Evolutionary conservation across 2,113 vertebrate genomes (phyloP).

Genomic region (Dinomys branickii): DNA sequence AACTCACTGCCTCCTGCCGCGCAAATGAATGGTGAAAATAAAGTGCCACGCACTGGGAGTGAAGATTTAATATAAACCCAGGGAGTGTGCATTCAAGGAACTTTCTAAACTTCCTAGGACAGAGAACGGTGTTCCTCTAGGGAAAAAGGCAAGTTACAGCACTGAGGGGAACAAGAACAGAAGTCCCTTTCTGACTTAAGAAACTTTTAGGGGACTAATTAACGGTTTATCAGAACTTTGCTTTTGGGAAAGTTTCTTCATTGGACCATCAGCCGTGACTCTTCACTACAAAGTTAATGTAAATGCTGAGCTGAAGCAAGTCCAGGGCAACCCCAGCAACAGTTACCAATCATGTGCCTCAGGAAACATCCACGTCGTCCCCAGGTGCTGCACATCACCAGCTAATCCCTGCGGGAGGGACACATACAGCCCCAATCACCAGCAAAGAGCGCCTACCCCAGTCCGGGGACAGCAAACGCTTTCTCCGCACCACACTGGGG

Average conservation of each 20-base stretch:
- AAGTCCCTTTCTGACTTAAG: background rate
- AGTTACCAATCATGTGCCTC: background rate
- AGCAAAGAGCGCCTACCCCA: conserved; percentile 47
- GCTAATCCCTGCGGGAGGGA: conserved; percentile 52
- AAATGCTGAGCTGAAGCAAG: background rate
- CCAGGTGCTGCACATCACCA: conserved; percentile 44
- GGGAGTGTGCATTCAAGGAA: background rate
- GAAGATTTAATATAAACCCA: background rate
- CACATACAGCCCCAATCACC: conserved; percentile 41
- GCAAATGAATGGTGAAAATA: background rate
- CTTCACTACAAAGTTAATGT: background rate
- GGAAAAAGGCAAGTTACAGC: background rate
- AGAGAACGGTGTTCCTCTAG: background rate
- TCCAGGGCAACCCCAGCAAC: background rate
- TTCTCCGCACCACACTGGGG: background rate
- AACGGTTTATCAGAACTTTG: background rate
- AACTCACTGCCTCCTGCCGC: background rate
- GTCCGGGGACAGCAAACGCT: conserved; percentile 58
- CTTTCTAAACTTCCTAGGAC: background rate
- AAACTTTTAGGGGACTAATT: background rate
- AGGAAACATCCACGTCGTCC: conserved; percentile 38
- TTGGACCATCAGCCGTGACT: background rate
- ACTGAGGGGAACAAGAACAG: background rate
- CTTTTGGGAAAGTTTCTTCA: conserved; percentile 35
- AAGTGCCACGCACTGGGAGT: background rate